A percentile compares a stretch with the other conserved stretches of the same genome.
Conservation (phyloP, 1,140 invertebrate species). For the Papilio aristodemus region DNA sequence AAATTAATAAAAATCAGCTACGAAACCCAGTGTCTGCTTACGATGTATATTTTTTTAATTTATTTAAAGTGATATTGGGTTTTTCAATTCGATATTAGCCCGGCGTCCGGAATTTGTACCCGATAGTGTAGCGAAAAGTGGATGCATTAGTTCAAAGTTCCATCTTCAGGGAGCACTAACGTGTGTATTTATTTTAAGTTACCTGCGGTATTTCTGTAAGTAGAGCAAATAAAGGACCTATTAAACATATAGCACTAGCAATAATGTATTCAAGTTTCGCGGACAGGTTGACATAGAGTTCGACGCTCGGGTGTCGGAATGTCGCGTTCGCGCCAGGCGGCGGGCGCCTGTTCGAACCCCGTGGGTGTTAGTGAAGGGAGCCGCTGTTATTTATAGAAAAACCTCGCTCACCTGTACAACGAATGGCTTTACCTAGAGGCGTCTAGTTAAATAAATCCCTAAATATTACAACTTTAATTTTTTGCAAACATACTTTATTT, state of each 20-base stretch:
- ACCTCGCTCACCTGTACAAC: conserved; percentile 43
- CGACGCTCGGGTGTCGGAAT: conserved; percentile 38
- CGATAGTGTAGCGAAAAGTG: too few relatives aligned
- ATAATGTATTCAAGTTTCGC: conserved; percentile 9
- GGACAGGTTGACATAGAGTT: conserved; percentile 32
- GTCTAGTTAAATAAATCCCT: neutral
- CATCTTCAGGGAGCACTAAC: too few relatives aligned
- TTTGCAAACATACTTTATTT: too few relatives aligned
- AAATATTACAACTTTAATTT: neutral
- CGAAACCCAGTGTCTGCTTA: too few relatives aligned
- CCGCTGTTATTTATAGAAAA: conserved; percentile 44
- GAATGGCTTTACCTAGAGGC: conserved; percentile 18
- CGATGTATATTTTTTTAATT: too few relatives aligned
- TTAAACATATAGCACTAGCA: neutral
- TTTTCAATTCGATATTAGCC: too few relatives aligned
- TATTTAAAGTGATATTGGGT: too few relatives aligned
- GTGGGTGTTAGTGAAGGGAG: conserved; percentile 54
- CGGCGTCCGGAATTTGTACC: too few relatives aligned
- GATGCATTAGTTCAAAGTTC: too few relatives aligned
- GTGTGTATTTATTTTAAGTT: too few relatives aligned
- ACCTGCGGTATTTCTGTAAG: too few relatives aligned
- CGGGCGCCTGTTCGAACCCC: conserved; percentile 46
- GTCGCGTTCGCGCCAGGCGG: conserved; percentile 43
- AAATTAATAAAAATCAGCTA: too few relatives aligned
- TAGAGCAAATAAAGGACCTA: neutral